phyloP scores from a whole-genome alignment of 1,140 invertebrate genomes.

The Proctacanthus coquilletti region DNA sequence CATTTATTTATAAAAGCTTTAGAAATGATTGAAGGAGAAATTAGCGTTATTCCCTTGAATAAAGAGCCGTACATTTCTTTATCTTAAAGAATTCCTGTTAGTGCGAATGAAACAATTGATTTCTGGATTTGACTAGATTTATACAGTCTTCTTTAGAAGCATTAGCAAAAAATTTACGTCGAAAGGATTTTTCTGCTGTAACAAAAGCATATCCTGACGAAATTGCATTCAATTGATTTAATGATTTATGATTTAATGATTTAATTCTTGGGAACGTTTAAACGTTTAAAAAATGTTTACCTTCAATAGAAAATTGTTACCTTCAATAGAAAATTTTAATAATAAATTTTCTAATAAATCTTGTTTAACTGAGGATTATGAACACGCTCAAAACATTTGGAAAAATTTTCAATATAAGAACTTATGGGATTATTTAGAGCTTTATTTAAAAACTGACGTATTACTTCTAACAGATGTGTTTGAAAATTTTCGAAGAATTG shows the following conservation, averaged over 20 bases:
- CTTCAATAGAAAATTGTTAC: background rate
- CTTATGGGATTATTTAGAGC: slow-evolving; percentile 14
- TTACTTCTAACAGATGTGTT: slow-evolving; percentile 14
- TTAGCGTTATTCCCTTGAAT: background rate
- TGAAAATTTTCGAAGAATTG: slow-evolving; percentile 14
- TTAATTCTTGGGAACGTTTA: no score
- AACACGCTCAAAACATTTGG: slow-evolving; percentile 8
- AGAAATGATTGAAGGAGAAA: background rate
- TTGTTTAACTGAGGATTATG: slow-evolving; percentile 6
- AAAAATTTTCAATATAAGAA: slow-evolving; percentile 8
- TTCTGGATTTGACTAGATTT: no score
- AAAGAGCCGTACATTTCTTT: background rate
- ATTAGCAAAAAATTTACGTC: background rate
- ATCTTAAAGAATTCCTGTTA: no score
- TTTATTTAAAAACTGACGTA: slow-evolving; percentile 14
- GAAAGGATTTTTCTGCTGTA: background rate
- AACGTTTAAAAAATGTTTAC: background rate
- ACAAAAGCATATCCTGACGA: no score
- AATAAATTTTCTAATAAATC: background rate
- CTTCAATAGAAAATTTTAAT: background rate
- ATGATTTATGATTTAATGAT: no score
- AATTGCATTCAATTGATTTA: no score
- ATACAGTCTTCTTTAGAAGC: no score
- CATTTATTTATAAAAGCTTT: background rate
- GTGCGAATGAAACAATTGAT: no score